Base-by-base conservation (phyloP, 1,140 invertebrate genomes). In the Cotesia vestalis region DNA sequence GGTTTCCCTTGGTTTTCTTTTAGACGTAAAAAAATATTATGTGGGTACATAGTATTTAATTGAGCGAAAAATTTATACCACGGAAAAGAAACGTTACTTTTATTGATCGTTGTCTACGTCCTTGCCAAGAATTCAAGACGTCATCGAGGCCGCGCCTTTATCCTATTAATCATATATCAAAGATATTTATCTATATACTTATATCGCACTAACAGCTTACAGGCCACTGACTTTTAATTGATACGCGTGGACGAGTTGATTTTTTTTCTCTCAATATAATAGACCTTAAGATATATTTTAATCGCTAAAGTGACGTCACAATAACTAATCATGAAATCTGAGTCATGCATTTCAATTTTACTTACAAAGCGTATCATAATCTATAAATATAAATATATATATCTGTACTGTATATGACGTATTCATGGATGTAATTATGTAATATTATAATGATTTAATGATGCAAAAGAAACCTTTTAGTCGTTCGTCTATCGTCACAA, bases 51-150 rank as follows among this genome's bases (percentile, higher is more conserved):
- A 20, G 3, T 12, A 12, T 57, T 9, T 14, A 57, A 6, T 57
- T 14, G 53, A 9, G 40, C 40, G 40, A 20, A 17, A 51, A 60
- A 34, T 53, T 14, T n/a, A 20, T 38, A 69, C 64, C 66, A 73
- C 64, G 73, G 68, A 66, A 64, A 60, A 51, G 69, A 64, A 60
- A 51, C 55, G 52, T 66, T 38, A 52, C 51, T 55, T 27, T 27
- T 46, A 62, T 14, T 53, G 51, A 69, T 40, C 73, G 57, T 51
- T 64, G 66, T 72, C 62, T 51, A 5, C 73, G 78, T 78, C 78
- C 78, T 78, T 78, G 78, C 57, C 75, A 71, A 74, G 78, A 78
- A 78, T 78, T 66, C 71, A 71, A 72, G 69, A 75, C 69, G 62
- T 64, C 62, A 64, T 64, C 62, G 40, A 64, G 38, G 62, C 38